These are phyloP conservation scores for Spea hammondii DNA, from an alignment of 2,797 vertebrate genomes.

Conservation along the genomic window DNA sequence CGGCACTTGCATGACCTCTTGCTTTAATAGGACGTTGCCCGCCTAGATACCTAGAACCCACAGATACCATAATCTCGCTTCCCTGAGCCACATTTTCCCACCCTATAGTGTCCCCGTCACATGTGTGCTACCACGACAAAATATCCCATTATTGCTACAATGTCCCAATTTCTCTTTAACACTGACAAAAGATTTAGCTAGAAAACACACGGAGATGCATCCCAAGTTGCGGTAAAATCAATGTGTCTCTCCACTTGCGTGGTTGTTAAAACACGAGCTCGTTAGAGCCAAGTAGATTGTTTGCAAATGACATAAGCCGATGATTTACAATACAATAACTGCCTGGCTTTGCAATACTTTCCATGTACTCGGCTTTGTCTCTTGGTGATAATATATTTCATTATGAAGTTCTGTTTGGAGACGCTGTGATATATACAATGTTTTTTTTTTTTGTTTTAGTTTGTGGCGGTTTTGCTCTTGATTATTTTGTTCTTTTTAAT, in stretches of 20 bases:
- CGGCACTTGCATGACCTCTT: too few species aligned
- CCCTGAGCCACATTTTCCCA: too few species aligned
- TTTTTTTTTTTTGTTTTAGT: not conserved
- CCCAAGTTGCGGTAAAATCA: not conserved
- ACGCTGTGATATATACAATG: not conserved
- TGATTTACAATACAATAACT: constrained; percentile 2
- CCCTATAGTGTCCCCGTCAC: too few species aligned
- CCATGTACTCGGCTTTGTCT: not conserved
- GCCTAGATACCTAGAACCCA: too few species aligned
- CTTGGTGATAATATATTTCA: not conserved
- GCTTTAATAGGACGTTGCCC: too few species aligned
- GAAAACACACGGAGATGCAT: not conserved
- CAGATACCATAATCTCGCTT: too few species aligned
- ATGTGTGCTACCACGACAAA: too few species aligned
- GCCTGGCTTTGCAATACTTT: not conserved
- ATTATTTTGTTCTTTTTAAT: too few species aligned
- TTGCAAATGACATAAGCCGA: not conserved
- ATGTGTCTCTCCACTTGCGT: not conserved
- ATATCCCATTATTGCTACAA: too few species aligned
- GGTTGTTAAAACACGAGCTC: constrained; percentile 8
- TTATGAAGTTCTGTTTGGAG: not conserved
- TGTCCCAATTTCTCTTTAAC: too few species aligned
- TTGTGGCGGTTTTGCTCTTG: too few species aligned
- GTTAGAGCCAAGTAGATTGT: not conserved
- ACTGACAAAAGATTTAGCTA: not conserved